Evolutionary conservation across 2,888 invertebrate genomes (phyloP).

Genomic region (Lottia scabra): DNA sequence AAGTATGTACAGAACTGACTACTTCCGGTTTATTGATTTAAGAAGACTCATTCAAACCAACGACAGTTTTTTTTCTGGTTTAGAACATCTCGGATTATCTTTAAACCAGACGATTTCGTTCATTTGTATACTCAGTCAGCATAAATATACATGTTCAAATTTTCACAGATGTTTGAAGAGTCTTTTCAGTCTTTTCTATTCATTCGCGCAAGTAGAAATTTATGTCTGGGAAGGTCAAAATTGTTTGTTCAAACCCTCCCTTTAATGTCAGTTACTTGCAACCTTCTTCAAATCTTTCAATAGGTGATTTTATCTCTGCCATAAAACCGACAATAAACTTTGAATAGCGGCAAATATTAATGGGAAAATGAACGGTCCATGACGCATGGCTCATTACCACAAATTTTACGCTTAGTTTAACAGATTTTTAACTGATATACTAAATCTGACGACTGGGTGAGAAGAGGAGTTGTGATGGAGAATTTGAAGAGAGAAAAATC

Average conservation of each 20-base stretch:
- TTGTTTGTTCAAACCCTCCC: not conserved
- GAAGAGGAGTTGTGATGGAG: too few relatives aligned
- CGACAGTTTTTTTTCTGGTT: too few relatives aligned
- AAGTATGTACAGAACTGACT: too few relatives aligned
- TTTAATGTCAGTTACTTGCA: not conserved
- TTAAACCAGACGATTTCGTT: not conserved
- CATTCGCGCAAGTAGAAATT: not conserved
- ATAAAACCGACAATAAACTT: not conserved
- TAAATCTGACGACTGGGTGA: too few relatives aligned
- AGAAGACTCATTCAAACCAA: too few relatives aligned
- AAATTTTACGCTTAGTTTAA: constrained; percentile 6
- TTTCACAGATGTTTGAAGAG: not conserved
- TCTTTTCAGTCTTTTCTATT: not conserved
- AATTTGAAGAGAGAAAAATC: too few relatives aligned
- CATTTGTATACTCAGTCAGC: not conserved
- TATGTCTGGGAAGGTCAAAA: not conserved
- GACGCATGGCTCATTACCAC: constrained; percentile 21
- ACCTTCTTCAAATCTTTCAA: not conserved
- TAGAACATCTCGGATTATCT: not conserved
- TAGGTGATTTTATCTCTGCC: not conserved
- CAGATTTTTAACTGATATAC: too few relatives aligned
- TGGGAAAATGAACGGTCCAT: constrained; percentile 24
- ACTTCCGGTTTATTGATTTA: too few relatives aligned
- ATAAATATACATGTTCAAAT: not conserved
- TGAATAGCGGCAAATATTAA: constrained; percentile 16